phyloP scores from a whole-genome alignment of 2,888 invertebrate genomes.

The Lucinisca nassula region DNA sequence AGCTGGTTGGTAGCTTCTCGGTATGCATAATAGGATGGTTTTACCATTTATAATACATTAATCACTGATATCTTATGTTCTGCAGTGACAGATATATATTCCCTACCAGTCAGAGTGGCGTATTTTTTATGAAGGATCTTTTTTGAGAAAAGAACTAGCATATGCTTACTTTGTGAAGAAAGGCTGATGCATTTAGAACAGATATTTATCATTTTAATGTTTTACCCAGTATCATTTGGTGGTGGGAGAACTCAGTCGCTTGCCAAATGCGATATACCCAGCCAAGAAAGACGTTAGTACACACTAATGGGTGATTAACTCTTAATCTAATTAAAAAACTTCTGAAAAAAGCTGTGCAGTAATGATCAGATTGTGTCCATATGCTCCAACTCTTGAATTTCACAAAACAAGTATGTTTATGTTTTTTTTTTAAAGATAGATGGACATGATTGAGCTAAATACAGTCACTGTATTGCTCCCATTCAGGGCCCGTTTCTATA shows the following conservation, averaged over 20 bases:
- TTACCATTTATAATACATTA: conserved; percentile 51
- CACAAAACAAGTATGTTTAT: no score
- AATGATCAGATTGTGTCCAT: no score
- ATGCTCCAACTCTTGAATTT: no score
- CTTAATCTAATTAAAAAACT: neutral
- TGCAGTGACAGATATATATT: conserved; percentile 66
- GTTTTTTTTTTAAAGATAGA: no score
- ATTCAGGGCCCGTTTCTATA: no score
- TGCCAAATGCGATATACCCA: conserved; percentile 13
- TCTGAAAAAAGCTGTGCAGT: no score
- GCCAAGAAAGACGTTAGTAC: neutral
- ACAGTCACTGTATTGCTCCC: no score
- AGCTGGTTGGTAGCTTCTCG: conserved; percentile 5
- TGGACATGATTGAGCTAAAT: no score
- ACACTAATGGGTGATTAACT: neutral
- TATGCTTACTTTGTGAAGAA: conserved; percentile 19
- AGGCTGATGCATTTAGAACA: conserved; percentile 45
- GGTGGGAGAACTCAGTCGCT: neutral
- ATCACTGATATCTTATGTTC: conserved; percentile 59
- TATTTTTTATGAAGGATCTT: conserved; percentile 5
- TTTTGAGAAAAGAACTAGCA: conserved; percentile 1
- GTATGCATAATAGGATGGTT: conserved; percentile 32
- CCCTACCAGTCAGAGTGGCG: conserved; percentile 26
- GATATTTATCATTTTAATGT: conserved; percentile 63
- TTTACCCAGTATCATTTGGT: conserved; percentile 10